phyloP scores from a whole-genome alignment of 53 echinoderm and acorn worm species.

The Crossaster papposus region DNA sequence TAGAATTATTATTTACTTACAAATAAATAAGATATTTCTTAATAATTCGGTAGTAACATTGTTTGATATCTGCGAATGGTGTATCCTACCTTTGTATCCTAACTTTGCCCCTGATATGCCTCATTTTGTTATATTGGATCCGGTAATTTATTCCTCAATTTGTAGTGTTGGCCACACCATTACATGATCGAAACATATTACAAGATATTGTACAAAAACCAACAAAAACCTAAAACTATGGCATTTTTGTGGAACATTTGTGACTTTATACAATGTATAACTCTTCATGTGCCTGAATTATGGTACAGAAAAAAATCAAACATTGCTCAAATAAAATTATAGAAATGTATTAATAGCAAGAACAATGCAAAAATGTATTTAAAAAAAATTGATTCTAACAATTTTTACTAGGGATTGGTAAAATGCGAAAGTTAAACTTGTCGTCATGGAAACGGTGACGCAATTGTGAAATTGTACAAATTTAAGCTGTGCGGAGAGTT shows the following conservation, averaged over 20 bases:
- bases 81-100: too few species aligned
- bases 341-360: constrained; percentile 21
- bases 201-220: background rate
- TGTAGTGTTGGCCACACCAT: background rate
- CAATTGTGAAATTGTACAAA: background rate
- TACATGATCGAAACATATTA: background rate
- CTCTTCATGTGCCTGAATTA: constrained; percentile 30
- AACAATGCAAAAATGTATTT: constrained; percentile 42
- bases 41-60: too few species aligned
- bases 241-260: background rate
- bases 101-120: too few species aligned
- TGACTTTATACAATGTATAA: background rate
- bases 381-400: background rate
- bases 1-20: too few species aligned
- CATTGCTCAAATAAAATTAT: background rate
- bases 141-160: background rate
- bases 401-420: background rate
- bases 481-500: background rate
- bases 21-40: too few species aligned
- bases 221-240: background rate
- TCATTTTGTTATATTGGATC: background rate
- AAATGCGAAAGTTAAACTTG: background rate
- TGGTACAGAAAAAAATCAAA: background rate
- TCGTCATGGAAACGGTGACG: constrained; percentile 9
- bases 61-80: too few species aligned